Evolutionary conservation across 2,888 invertebrate species (phyloP).

Genomic region (Xanthorhoe designata): DNA sequence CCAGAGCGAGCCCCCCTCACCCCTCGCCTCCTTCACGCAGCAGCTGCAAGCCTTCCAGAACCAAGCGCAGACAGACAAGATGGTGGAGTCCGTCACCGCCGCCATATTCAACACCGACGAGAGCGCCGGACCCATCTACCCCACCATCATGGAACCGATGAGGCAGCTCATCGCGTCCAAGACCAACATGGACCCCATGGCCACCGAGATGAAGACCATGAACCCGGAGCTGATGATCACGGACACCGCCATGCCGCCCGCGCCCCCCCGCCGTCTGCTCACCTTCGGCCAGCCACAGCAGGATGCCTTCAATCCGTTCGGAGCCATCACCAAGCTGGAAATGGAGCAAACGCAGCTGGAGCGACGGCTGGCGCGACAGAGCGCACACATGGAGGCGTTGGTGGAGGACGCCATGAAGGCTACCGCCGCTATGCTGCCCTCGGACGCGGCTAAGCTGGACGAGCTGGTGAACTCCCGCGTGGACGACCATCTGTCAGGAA

Average conservation of each 20-base stretch:
- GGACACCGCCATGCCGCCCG: constrained; percentile 55
- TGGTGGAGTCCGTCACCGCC: constrained; percentile 82
- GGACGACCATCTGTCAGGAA: constrained; percentile 71
- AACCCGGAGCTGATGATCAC: constrained; percentile 68
- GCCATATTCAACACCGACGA: constrained; percentile 80
- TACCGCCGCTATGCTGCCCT: constrained; percentile 74
- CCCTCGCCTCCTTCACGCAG: constrained; percentile 74
- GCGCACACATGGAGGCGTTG: constrained; percentile 78
- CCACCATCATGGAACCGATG: constrained; percentile 61
- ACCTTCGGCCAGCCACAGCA: constrained; percentile 62
- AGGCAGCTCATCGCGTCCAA: constrained; percentile 68
- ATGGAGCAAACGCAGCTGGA: constrained; percentile 69
- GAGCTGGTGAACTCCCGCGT: constrained; percentile 83
- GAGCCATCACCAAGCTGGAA: constrained; percentile 72
- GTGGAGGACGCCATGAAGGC: constrained; percentile 81
- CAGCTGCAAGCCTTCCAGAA: constrained; percentile 79
- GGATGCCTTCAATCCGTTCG: constrained; percentile 71
- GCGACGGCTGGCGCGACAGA: constrained; percentile 71
- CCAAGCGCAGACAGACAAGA: constrained; percentile 82
- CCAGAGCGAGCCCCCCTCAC: constrained; percentile 69
- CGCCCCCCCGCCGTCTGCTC: constrained; percentile 60
- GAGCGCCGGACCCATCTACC: constrained; percentile 47
- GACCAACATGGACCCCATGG: constrained; percentile 55
- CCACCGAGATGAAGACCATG: constrained; percentile 68
- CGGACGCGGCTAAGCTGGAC: constrained; percentile 83